Evolutionary conservation across 2,888 invertebrate species (phyloP), one percentile per base, ranked within the genome.

Genomic region (Acrobasis consociella): DNA sequence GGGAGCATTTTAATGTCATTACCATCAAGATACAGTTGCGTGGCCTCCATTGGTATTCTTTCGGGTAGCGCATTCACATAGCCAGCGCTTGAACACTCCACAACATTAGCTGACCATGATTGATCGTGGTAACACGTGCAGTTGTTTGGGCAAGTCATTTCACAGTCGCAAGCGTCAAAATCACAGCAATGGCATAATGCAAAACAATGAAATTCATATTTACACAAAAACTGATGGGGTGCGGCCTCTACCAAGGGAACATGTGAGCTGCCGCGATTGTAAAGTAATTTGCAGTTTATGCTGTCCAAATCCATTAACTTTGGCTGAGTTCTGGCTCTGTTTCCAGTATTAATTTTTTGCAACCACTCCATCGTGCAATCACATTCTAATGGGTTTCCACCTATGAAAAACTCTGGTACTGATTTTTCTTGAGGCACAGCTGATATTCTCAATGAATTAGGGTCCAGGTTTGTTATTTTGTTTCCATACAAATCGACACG

Each of bases 361-460:
- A 97, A 86, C 97, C 97, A 98, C 81, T 97, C 97, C 97, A 97
- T 97, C 66, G 96, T 96, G 82, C 97, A 97, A 85, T 97, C 97
- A 88, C 98, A 98, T 76, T 96, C 94, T 80, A 97, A 95, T 63
- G 97, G 97, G 88, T 98, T 98, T 69, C 96, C 96, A 58, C 96
- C 97, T 67, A 97, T 95, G 81, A 96, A 96, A 84, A 97, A 97
- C 85, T 97, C 96, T 8, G 97, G 96, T 64, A 96, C 93, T 31
- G 94, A 93, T 83, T 95, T 95, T 65, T 95, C 95, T 67, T 94
- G 92, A 42, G 96, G 95, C 58, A 96, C 96, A 31, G 95, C 94
- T 65, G 95, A 96, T 87, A 96, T 96, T 73, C 96, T 93, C 69
- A 96, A 83, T 9, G 96, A 95, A 81, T 96, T 96, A 8, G 96